Conservation (phyloP, 2,888 invertebrate genomes). For the Orthosia gracilis region DNA sequence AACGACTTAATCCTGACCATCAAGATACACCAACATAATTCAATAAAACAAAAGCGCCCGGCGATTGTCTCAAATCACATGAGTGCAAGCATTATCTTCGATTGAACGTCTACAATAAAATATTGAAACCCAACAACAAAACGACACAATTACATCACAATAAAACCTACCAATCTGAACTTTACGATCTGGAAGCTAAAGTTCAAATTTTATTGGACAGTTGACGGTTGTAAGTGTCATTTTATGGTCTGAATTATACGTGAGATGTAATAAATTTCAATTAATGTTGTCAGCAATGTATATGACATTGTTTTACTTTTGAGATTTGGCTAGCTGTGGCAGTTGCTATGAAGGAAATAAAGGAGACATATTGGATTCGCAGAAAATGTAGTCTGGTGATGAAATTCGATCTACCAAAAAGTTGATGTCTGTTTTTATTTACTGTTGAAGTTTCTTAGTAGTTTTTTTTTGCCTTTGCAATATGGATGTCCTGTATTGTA, state of each 20-base stretch:
- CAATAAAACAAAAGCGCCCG: conserved; percentile 85
- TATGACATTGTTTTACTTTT: conserved; percentile 83
- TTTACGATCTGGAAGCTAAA: conserved; percentile 63
- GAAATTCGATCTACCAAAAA: conserved; percentile 50
- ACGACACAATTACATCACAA: conserved; percentile 72
- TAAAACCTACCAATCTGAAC: conserved; percentile 63
- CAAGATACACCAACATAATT: conserved; percentile 75
- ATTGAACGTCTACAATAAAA: conserved; percentile 79
- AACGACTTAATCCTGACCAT: conserved; percentile 55
- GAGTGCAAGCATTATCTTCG: conserved; percentile 89
- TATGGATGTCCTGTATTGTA: conserved; percentile 20
- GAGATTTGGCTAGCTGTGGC: conserved; percentile 81
- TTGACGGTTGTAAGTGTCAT: conserved; percentile 72
- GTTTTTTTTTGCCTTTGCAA: conserved; percentile 21
- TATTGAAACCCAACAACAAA: conserved; percentile 52
- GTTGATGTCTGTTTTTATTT: conserved; percentile 25
- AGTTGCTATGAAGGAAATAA: conserved; percentile 54
- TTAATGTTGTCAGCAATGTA: conserved; percentile 85
- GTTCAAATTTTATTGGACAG: conserved; percentile 66
- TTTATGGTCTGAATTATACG: conserved; percentile 80
- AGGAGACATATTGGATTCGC: conserved; percentile 42
- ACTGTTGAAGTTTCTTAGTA: conserved; percentile 1
- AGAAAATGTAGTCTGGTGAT: conserved; percentile 38
- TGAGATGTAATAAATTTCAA: conserved; percentile 90
- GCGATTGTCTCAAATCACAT: conserved; percentile 89